Percentiles rank a stretch among this genome's conserved stretches.
phyloP scores from a whole-genome alignment of 2,797 vertebrate genomes.

The Melopsittacus undulatus region DNA sequence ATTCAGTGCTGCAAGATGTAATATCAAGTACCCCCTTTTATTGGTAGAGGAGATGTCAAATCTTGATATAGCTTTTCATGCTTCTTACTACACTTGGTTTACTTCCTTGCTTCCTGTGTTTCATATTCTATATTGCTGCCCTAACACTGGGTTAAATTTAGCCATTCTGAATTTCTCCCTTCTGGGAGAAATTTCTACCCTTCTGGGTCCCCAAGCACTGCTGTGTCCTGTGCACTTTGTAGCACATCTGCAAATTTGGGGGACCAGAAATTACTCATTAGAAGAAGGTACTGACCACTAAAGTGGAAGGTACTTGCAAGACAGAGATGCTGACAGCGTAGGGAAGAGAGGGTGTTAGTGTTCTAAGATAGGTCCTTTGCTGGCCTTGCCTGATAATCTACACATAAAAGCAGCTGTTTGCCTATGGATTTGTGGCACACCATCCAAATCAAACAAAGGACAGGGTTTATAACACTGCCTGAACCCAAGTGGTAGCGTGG shows the following conservation, averaged over 20 bases:
- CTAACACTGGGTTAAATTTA: background rate
- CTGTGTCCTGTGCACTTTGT: background rate
- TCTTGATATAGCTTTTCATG: background rate
- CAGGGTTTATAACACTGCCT: background rate
- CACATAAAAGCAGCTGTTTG: background rate
- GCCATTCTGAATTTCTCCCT: background rate
- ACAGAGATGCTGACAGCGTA: background rate
- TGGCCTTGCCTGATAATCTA: background rate
- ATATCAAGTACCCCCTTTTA: background rate
- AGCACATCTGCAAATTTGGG: background rate
- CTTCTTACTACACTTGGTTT: background rate
- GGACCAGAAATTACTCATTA: background rate
- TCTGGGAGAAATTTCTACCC: background rate
- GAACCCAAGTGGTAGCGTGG: rapidly evolving
- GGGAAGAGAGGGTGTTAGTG: background rate
- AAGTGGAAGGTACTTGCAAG: background rate
- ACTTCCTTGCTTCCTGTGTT: background rate
- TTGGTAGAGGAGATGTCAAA: background rate
- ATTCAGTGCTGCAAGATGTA: background rate
- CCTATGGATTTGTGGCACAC: rapidly evolving
- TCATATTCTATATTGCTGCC: rapidly evolving
- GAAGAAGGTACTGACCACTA: background rate
- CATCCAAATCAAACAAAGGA: background rate
- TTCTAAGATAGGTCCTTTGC: background rate
- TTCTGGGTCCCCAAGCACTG: background rate